These are phyloP conservation scores for Cordilura impudica DNA, from an alignment of 2,888 invertebrate species.

Conservation along the genomic window DNA sequence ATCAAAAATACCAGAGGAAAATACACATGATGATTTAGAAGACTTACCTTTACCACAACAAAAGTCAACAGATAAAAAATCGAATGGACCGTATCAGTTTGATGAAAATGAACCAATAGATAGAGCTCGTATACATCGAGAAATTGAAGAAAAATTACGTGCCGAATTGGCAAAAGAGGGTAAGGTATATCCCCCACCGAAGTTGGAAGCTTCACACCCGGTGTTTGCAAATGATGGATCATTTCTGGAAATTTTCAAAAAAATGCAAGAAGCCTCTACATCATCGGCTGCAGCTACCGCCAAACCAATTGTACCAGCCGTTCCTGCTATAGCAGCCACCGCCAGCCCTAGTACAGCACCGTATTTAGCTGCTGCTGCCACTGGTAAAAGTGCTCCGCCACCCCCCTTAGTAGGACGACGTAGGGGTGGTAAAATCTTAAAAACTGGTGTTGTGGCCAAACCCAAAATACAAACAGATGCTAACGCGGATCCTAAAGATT, in stretches of 20 bases:
- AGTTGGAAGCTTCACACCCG: conserved; percentile 81
- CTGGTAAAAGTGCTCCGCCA: conserved; percentile 76
- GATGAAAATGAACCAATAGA: conserved; percentile 75
- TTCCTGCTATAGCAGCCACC: conserved; percentile 64
- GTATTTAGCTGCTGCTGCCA: conserved; percentile 69
- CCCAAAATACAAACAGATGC: conserved; percentile 82
- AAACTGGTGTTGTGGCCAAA: conserved; percentile 94
- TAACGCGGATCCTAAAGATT: conserved; percentile 84
- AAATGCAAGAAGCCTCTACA: conserved; percentile 81
- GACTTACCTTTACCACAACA: conserved; percentile 59
- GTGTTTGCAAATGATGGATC: conserved; percentile 88
- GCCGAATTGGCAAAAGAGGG: conserved; percentile 75
- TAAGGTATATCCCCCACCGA: conserved; percentile 79
- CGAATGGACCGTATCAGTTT: conserved; percentile 69
- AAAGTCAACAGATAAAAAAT: conserved; percentile 37
- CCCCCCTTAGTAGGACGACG: conserved; percentile 87
- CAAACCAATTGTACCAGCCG: conserved; percentile 24
- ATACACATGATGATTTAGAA: conserved; percentile 43
- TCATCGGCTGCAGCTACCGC: conserved; percentile 25
- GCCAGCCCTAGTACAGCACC: conserved; percentile 67
- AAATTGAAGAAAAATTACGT: conserved; percentile 77
- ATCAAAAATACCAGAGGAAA: neutral
- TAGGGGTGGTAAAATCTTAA: conserved; percentile 90
- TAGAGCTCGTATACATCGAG: conserved; percentile 77
- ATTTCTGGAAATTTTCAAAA: conserved; percentile 94